Evolutionary conservation across 1,140 invertebrate species (phyloP).

Genomic region (Leptinotarsa undecemlineata): DNA sequence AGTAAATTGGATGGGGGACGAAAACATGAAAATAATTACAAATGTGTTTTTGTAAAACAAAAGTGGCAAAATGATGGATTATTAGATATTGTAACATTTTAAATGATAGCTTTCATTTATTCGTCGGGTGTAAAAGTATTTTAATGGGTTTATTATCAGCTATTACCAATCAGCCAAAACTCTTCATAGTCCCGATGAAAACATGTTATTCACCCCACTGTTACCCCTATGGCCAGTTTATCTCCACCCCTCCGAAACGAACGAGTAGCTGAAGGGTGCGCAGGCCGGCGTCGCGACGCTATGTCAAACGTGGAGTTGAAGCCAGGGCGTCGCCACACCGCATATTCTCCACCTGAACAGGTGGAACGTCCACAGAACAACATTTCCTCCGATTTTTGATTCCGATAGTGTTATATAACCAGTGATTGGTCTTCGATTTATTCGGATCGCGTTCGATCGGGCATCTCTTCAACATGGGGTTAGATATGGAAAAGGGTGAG

Average conservation of each 20-base stretch:
- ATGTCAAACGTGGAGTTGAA: slow-evolving; percentile 46
- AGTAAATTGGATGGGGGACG: too few species aligned
- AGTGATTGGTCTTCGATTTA: slow-evolving; percentile 13
- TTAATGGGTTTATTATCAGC: too few species aligned
- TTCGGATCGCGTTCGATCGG: slow-evolving; percentile 29
- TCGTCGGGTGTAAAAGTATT: too few species aligned
- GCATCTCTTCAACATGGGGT: slow-evolving; percentile 26
- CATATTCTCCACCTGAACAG: slow-evolving; percentile 39
- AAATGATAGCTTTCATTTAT: too few species aligned
- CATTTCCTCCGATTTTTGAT: slow-evolving; percentile 28
- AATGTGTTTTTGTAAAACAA: too few species aligned
- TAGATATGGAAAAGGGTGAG: slow-evolving; percentile 38
- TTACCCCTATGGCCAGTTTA: background rate
- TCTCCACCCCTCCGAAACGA: background rate
- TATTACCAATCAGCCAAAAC: too few species aligned
- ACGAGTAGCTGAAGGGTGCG: slow-evolving; percentile 29
- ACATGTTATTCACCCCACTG: background rate
- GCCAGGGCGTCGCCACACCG: slow-evolving; percentile 48
- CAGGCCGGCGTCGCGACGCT: slow-evolving; percentile 42
- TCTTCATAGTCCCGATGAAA: too few species aligned
- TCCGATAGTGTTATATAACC: slow-evolving; percentile 29
- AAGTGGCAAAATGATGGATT: too few species aligned
- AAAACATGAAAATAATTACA: too few species aligned
- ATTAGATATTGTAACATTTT: too few species aligned
- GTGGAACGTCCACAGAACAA: slow-evolving; percentile 40